A percentile compares a stretch with the other conserved stretches of the same genome.
Evolutionary conservation across 2,888 invertebrate genomes (phyloP).

Genomic region (Hirudinaria manillensis): DNA sequence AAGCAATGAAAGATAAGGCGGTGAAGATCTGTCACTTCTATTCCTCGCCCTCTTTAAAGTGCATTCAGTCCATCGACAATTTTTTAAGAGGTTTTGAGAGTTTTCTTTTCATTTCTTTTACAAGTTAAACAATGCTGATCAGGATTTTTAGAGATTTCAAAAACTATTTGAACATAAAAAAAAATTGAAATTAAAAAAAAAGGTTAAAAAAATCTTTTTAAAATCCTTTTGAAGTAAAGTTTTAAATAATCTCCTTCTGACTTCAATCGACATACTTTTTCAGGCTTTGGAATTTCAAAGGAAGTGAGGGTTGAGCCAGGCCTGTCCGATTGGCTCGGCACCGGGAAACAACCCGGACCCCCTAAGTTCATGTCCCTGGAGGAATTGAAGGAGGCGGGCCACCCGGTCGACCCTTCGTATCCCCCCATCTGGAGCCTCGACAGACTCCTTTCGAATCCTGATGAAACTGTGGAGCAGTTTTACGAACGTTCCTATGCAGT

Average conservation of each 20-base stretch:
- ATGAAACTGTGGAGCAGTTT: slow-evolving; percentile 66
- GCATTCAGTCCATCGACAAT: slow-evolving; percentile 71
- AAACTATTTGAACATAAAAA: neutral
- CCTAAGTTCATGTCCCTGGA: slow-evolving; percentile 54
- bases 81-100: slow-evolving; percentile 55
- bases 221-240: neutral
- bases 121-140: neutral
- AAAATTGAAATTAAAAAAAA: neutral
- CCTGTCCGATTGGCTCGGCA: slow-evolving; percentile 85
- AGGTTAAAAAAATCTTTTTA: no score
- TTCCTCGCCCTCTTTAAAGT: slow-evolving; percentile 81
- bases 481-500: slow-evolving; percentile 63
- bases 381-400: slow-evolving; percentile 69
- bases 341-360: slow-evolving; percentile 62
- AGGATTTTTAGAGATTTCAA: neutral
- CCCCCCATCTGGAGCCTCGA: slow-evolving; percentile 57
- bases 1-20: slow-evolving; percentile 69
- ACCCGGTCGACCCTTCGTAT: slow-evolving; percentile 69
- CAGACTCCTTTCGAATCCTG: slow-evolving; percentile 49
- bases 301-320: slow-evolving; percentile 69
- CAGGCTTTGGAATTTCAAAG: neutral
- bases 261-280: no score
- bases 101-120: no score
- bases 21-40: slow-evolving; percentile 71
- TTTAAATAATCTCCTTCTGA: neutral